phyloP scores from a whole-genome alignment of 2,113 vertebrate species.

The Toxotes chatareus region DNA sequence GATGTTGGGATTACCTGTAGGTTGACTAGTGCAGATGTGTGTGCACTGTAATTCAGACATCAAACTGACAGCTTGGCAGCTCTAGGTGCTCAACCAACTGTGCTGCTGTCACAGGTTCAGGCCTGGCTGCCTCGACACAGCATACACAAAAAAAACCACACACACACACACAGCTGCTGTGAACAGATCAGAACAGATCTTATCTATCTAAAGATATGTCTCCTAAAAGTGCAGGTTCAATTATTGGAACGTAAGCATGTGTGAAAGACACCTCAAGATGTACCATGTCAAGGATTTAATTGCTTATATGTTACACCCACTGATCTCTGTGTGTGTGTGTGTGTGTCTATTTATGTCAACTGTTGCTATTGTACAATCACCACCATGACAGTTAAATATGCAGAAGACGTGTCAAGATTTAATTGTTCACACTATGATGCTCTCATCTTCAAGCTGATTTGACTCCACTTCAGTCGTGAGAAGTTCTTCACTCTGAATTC shows the following conservation, averaged over 20 bases:
- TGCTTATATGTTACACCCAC: constrained; percentile 53
- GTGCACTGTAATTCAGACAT: constrained; percentile 74
- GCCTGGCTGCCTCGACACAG: constrained; percentile 64
- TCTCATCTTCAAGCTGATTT: constrained; percentile 55
- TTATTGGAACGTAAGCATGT: constrained; percentile 64
- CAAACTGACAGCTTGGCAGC: constrained; percentile 71
- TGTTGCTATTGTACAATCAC: constrained; percentile 36
- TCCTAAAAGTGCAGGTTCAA: constrained; percentile 53
- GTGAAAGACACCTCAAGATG: constrained; percentile 69
- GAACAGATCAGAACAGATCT: constrained; percentile 32
- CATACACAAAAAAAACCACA: constrained; percentile 19
- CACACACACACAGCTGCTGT: constrained; percentile 3
- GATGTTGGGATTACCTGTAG: constrained; percentile 62
- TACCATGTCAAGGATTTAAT: constrained; percentile 71
- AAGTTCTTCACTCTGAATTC: constrained; percentile 22
- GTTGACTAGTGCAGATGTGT: constrained; percentile 64
- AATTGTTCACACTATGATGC: constrained; percentile 53
- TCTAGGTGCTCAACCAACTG: constrained; percentile 70
- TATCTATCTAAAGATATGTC: constrained; percentile 56
- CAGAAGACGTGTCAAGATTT: constrained; percentile 36
- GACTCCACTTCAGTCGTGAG: constrained; percentile 40
- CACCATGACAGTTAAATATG: constrained; percentile 57
- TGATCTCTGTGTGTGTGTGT: constrained; percentile 30
- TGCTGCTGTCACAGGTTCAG: constrained; percentile 75
- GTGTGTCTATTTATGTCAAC: constrained; percentile 20